Evolutionary conservation across 2,797 vertebrate genomes (phyloP), one percentile per base, ranked within the genome.

Genomic region (Neoniphon sammara): DNA sequence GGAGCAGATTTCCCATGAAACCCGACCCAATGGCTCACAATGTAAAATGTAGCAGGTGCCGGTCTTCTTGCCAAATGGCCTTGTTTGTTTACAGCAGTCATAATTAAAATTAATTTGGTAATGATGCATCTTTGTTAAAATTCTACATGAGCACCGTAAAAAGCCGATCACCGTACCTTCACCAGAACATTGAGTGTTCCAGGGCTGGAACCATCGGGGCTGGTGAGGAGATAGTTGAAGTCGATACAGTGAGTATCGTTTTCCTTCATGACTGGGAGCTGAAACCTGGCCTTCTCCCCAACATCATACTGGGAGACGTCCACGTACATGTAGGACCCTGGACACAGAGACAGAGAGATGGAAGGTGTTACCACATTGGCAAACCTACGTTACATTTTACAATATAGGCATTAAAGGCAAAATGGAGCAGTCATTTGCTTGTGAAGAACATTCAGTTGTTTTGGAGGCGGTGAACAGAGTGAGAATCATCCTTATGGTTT

Each of bases 231-330:
- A 89, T 99, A 99, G 93, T 96, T 99, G 91, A 99, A 99, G 92
- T 99, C 98, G 0, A 99, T 97, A 64, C 98, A 99, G 89, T 99
- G 98, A 1, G 98, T 99, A 83, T 99, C 98, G 0, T 99, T 99
- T 89, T 99, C 98, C 89, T 98, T 99, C 98, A 99, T 98, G 0
- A 97, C 94, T 0, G 98, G 98, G 73, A 99, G 95, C 89, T 97
- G 96, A 34, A 99, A 96, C 36, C 97, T 92, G 57, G 97, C 95
- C 86, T 96, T 97, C 88, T 98, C 97, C 67, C 98, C 98, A 0
- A 94, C 89, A 54, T 97, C 95, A 1, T 97, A 96, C 89, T 97
- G 94, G 14, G 97, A 97, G 6, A 97, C 95, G 77, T 99, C 97
- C 91, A 98, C 98, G 74, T 96, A 94, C 97, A 99, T 98, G 76